Conservation (phyloP, 2,797 vertebrate species). For the Sebastolobus altivelis region DNA sequence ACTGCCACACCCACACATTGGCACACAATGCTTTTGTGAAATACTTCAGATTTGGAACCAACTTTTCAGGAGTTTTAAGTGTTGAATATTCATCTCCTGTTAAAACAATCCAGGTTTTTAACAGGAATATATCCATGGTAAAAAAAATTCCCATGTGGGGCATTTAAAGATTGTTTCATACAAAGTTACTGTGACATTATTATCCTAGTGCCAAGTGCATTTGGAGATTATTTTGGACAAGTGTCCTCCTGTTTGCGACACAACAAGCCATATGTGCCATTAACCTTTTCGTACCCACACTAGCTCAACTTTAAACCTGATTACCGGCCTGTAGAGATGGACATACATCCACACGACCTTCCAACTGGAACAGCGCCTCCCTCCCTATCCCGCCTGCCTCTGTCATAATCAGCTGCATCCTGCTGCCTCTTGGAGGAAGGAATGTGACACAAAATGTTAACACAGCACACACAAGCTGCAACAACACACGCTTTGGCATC, state of each 20-base stretch:
- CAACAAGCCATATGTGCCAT: constrained; percentile 49
- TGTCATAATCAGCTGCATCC: constrained; percentile 66
- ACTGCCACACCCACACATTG: background rate
- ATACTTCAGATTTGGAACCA: background rate
- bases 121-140: background rate
- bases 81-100: constrained; percentile 6
- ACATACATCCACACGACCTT: constrained; percentile 25
- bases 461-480: constrained; percentile 37
- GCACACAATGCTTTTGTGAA: background rate
- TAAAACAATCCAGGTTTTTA: constrained; percentile 23
- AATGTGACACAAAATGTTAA: constrained; percentile 71
- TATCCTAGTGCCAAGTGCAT: constrained; percentile 33
- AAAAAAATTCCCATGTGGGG: constrained; percentile 9
- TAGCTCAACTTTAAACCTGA: constrained; percentile 61
- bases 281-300: constrained; percentile 52
- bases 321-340: constrained; percentile 54
- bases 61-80: background rate
- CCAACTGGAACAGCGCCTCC: constrained; percentile 11
- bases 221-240: constrained; percentile 57
- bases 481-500: background rate
- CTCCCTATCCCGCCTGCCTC: constrained; percentile 12
- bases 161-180: constrained; percentile 41
- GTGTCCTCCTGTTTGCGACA: constrained; percentile 29
- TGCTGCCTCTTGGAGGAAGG: constrained; percentile 84
- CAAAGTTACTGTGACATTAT: constrained; percentile 39